phyloP scores from a whole-genome alignment of 1,140 invertebrate species.

The Heliothis subflexa region DNA sequence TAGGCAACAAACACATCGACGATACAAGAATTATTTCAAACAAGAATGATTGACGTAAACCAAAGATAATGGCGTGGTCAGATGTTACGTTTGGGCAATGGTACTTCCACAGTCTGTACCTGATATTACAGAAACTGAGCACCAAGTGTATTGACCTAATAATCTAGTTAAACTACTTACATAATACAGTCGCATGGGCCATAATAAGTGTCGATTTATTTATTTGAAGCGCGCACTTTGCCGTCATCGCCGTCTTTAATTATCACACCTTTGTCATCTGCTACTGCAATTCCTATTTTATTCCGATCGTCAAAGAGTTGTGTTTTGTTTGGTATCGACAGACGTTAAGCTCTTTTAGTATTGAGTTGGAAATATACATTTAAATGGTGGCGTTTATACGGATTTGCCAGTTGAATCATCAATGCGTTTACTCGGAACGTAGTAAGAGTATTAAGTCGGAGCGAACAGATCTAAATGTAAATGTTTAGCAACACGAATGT shows the following conservation, averaged over 20 bases:
- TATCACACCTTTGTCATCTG: conserved; percentile 51
- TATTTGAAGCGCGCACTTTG: conserved; percentile 66
- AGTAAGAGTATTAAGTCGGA: conserved; percentile 58
- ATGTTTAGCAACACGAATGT: conserved; percentile 45
- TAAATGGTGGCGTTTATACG: conserved; percentile 66
- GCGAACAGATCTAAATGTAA: conserved; percentile 39
- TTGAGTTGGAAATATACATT: conserved; percentile 51
- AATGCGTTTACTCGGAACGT: conserved; percentile 59
- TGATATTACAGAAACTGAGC: conserved; percentile 19
- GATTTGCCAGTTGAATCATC: conserved; percentile 66
- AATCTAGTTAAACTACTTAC: conserved; percentile 74
- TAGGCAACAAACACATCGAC: conserved; percentile 27
- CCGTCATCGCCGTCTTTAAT: conserved; percentile 67
- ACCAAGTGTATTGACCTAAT: conserved; percentile 66
- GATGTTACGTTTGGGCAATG: conserved; percentile 29
- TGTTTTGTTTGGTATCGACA: conserved; percentile 25
- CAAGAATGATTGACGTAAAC: conserved; percentile 39
- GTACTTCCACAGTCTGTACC: conserved; percentile 27
- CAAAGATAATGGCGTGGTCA: conserved; percentile 4
- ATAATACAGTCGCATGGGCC: conserved; percentile 64
- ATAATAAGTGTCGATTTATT: conserved; percentile 67
- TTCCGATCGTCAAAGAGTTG: conserved; percentile 35
- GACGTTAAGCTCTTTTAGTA: conserved; percentile 34
- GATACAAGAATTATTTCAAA: conserved; percentile 40
- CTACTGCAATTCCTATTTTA: conserved; percentile 55